Base-by-base conservation (phyloP, 2,888 invertebrate species). In the Imbricaverruca yamaguchii region DNA sequence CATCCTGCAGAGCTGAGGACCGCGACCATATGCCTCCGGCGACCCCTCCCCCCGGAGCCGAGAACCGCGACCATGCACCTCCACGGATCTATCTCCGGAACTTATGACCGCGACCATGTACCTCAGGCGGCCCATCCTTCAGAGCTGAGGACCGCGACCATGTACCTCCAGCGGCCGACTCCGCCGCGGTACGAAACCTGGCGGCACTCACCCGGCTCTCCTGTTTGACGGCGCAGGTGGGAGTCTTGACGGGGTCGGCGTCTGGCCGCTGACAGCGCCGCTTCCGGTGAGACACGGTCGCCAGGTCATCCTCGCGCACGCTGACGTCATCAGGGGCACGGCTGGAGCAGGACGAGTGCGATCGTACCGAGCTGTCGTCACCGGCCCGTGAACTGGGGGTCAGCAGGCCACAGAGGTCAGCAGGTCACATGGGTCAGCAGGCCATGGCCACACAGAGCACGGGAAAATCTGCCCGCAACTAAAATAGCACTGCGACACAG, bases 341-440 rank as follows among this genome's bases (percentile, higher is more conserved):
- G 74, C 53, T 74, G 55, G 53, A 55, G 74, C 74, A 74, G 55
- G 74, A 74, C 9, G 74, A 74, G 74, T 74, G 74, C 9, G 74
- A 74, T 9, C 74, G 74, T 4, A 74, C 74, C 9, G 74, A 74
- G 9, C 74, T 11, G 55, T 74, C 74, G 74, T 21, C 74, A 4
- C 69, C 39, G 74, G 23, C 69, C 39, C 12, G 69, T 15, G 15
- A 15, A 15, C 59, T 59, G 39, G 15, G 39, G 23, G 67, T 12
- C 23, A 18, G 65, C n/a, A 23, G 23, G 63, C 9, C 15, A n/a
- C 9, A 18, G 23, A 9, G 25, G 67, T 23, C 39, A 39, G 12
- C 67, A 67, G 67, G 67, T 67, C 67, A 67, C 25, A 67, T 10
- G 15, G 63, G 23, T 67, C 67, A 11, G 12, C 39, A 39, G 23